Conservation (phyloP, 2,888 invertebrate species). For the Synanthedon andrenaeformis region DNA sequence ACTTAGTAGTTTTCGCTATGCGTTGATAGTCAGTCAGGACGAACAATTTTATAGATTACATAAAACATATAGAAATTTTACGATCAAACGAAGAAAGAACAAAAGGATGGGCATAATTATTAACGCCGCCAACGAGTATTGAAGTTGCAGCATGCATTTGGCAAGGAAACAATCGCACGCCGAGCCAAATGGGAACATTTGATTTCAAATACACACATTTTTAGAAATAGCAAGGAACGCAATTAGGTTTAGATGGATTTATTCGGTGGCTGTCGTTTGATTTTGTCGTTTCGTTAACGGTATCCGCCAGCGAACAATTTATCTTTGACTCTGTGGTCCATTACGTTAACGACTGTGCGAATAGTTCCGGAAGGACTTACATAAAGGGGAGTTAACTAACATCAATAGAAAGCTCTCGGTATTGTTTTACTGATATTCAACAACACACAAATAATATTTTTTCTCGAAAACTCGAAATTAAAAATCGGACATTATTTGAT, state of each 20-base stretch:
- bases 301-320: slow-evolving; percentile 34
- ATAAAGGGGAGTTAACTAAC: slow-evolving; percentile 22
- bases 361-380: slow-evolving; percentile 48
- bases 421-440: neutral
- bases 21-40: no score
- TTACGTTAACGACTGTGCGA: slow-evolving; percentile 51
- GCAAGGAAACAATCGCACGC: neutral
- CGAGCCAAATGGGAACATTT: neutral
- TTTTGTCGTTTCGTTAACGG: slow-evolving; percentile 20
- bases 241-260: neutral
- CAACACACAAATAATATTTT: neutral
- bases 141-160: neutral
- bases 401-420: slow-evolving; percentile 6
- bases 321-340: slow-evolving; percentile 45
- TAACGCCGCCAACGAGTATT: no score
- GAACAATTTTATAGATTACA: no score
- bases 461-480: neutral
- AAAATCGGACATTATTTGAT: neutral
- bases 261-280: slow-evolving; percentile 18
- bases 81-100: no score
- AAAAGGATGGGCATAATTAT: no score
- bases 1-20: no score
- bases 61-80: no score
- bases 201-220: neutral
- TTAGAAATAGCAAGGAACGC: neutral